Conservation (phyloP, 2,113 vertebrate species). For the Pachypanchax playfairii region DNA sequence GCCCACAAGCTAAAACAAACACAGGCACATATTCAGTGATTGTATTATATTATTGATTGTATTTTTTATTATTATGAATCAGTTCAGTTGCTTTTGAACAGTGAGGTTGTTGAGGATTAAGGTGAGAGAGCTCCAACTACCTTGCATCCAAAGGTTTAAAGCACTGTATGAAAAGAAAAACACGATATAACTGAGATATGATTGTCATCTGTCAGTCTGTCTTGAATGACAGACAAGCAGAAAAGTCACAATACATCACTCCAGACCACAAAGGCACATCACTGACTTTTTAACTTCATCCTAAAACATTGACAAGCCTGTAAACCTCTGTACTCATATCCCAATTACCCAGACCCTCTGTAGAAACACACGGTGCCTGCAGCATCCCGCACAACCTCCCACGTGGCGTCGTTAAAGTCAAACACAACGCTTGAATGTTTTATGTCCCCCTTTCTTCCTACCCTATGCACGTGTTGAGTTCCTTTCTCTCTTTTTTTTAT, state of each 20-base stretch:
- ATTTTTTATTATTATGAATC: constrained; percentile 50
- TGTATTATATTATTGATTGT: constrained; percentile 43
- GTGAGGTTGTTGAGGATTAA: constrained; percentile 49
- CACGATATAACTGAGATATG: constrained; percentile 12
- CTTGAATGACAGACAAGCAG: constrained; percentile 42
- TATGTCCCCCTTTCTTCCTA: constrained; percentile 45
- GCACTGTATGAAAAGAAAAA: constrained; percentile 15
- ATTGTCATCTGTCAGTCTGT: constrained; percentile 42
- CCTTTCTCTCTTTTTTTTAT: constrained; percentile 11
- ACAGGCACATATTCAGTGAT: constrained; percentile 38
- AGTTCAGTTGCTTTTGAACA: too few species aligned
- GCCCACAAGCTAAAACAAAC: constrained; percentile 4
- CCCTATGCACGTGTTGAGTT: constrained; percentile 36
- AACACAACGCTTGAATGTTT: constrained; percentile 71
- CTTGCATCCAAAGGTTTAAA: constrained; percentile 23
- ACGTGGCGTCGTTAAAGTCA: constrained; percentile 78
- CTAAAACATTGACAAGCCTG: constrained; percentile 53
- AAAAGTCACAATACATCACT: constrained; percentile 25
- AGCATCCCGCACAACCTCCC: constrained; percentile 66
- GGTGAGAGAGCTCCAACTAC: constrained; percentile 4
- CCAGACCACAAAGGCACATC: constrained; percentile 25
- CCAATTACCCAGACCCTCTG: constrained; percentile 64
- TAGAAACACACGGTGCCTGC: constrained; percentile 63
- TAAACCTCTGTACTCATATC: constrained; percentile 58
- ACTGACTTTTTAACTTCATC: constrained; percentile 51